phyloP scores from a whole-genome alignment of 2,113 vertebrate genomes.

The Alligator sinensis region DNA sequence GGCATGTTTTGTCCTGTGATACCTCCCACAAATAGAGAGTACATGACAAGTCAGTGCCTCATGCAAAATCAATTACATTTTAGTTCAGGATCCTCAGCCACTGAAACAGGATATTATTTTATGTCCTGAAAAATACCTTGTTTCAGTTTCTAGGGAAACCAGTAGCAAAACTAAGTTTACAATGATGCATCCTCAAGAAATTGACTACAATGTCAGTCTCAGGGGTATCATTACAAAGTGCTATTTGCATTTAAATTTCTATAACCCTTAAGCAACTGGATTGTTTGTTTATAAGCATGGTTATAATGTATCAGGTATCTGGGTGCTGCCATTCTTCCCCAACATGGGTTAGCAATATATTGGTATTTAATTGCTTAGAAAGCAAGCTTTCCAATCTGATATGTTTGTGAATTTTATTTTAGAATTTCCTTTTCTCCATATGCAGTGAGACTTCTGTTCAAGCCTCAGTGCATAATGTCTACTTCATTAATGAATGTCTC shows the following conservation, averaged over 20 bases:
- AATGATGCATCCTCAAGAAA: slow-evolving; percentile 75
- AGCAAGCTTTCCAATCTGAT: neutral
- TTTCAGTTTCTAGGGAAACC: slow-evolving; percentile 85
- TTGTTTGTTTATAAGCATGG: slow-evolving; percentile 71
- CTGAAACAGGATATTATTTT: slow-evolving; percentile 81
- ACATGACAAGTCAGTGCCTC: slow-evolving; percentile 59
- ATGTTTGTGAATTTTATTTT: neutral
- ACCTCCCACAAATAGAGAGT: slow-evolving; percentile 53
- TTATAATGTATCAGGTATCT: slow-evolving; percentile 39
- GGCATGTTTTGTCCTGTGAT: slow-evolving; percentile 8
- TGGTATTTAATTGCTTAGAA: slow-evolving; percentile 10
- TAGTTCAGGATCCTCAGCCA: slow-evolving; percentile 72
- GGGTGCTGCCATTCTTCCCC: slow-evolving; percentile 15
- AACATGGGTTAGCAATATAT: neutral
- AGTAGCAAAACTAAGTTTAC: slow-evolving; percentile 76
- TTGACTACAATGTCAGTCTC: slow-evolving; percentile 70
- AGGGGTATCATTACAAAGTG: slow-evolving; percentile 72
- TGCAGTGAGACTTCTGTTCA: neutral
- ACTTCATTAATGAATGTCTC: slow-evolving; percentile 50
- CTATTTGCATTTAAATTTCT: slow-evolving; percentile 81
- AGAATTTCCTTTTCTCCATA: neutral
- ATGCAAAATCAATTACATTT: slow-evolving; percentile 80
- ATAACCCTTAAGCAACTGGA: slow-evolving; percentile 78
- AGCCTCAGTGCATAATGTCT: neutral
- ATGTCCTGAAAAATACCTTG: slow-evolving; percentile 77